Conservation (phyloP, 1,140 invertebrate genomes). For the Aradophagus sp. region DNA sequence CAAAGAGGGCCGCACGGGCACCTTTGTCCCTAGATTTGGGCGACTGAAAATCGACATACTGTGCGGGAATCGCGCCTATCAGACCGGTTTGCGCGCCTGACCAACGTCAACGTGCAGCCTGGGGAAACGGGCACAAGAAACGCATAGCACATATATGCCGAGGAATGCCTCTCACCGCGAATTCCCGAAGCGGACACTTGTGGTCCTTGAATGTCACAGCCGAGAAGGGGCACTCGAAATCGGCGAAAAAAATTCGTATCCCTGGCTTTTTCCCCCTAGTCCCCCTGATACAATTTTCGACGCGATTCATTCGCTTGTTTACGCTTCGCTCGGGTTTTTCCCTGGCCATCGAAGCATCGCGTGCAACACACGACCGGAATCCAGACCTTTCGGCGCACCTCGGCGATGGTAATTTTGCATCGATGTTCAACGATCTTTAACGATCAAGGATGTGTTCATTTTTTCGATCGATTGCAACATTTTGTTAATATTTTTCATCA, state of each 20-base stretch:
- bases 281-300: conserved; percentile 18
- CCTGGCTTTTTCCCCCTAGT: no score
- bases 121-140: conserved; percentile 55
- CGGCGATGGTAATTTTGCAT: no score
- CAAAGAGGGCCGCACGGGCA: no score
- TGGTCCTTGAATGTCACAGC: conserved; percentile 52
- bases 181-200: conserved; percentile 51
- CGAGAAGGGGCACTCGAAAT: conserved; percentile 40
- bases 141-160: conserved; percentile 53
- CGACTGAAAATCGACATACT: conserved; percentile 49
- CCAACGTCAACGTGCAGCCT: conserved; percentile 59
- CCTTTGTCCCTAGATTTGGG: conserved; percentile 50
- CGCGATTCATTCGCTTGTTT: no score
- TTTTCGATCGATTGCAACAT: no score
- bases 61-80: conserved; percentile 50
- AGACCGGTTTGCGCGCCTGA: conserved; percentile 68
- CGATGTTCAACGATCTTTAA: no score
- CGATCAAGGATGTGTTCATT: no score
- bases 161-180: conserved; percentile 62
- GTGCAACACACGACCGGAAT: no score
- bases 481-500: no score
- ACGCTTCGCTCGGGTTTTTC: no score
- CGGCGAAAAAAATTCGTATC: conserved; percentile 27
- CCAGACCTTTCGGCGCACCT: no score
- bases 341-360: no score